phyloP scores from a whole-genome alignment of 2,888 invertebrate species.

The Tachina fera region DNA sequence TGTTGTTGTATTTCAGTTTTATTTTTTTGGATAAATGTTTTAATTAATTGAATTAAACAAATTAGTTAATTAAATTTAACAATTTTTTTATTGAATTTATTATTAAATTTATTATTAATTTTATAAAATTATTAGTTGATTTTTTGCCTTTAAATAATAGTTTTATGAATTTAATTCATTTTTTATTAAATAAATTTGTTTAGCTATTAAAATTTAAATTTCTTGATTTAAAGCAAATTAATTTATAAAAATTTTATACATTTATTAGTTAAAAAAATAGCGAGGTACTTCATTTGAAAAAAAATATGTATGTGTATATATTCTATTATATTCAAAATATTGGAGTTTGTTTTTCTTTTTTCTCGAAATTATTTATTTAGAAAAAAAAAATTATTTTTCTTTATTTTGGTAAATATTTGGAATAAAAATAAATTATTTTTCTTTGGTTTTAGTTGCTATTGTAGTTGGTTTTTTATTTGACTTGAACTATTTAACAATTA shows the following conservation, averaged over 20 bases:
- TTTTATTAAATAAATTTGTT: conserved; percentile 16
- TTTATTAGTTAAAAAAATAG: conserved; percentile 39
- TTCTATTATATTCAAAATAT: conserved; percentile 28
- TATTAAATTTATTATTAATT: not conserved
- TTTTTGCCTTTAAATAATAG: not conserved
- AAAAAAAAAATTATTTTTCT: conserved; percentile 62
- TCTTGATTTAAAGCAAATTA: conserved; percentile 20
- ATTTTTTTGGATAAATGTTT: conserved; percentile 28
- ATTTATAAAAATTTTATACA: not conserved
- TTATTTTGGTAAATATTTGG: not conserved
- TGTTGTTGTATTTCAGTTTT: conserved; percentile 32
- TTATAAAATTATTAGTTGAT: not conserved
- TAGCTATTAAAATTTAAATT: conserved; percentile 55
- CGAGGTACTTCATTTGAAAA: conserved; percentile 56
- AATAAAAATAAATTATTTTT: conserved; percentile 51
- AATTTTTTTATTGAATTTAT: not conserved
- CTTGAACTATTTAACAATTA: conserved; percentile 25
- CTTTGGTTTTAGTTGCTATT: conserved; percentile 64
- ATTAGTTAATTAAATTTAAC: not conserved
- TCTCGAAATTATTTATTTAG: conserved; percentile 46
- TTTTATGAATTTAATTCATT: conserved; percentile 1
- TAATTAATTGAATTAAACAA: not conserved
- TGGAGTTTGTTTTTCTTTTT: conserved; percentile 22
- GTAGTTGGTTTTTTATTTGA: conserved; percentile 63
- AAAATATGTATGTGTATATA: not conserved